Base-by-base conservation (phyloP, 2,888 invertebrate genomes). In the Altica lythri region DNA sequence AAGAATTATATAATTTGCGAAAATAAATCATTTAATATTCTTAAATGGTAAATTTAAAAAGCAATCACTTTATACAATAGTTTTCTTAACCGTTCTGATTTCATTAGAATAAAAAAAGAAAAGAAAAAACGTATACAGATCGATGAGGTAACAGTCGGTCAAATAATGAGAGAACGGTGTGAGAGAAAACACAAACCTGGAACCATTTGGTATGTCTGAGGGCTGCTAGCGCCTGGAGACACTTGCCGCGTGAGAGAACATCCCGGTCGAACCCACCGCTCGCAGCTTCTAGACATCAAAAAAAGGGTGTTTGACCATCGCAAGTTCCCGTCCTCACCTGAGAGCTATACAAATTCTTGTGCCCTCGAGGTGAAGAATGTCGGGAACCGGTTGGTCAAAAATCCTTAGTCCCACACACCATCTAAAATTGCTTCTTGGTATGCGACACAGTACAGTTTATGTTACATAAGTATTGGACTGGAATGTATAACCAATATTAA, bases 151-250 rank as follows among this genome's bases (percentile, higher is more conserved):
- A n/a, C n/a, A n/a, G n/a, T n/a, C 42, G 32, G 34, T 45, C 17
- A 37, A n/a, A 37, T 16, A 37, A 37, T 18, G 57, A 60, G 60
- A 63, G 66, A 68, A 68, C 69, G 73, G 71, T 72, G 73, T 74
- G 74, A 73, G 72, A 73, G 77, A 78, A 73, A 57, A 80, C 80
- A 81, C 80, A 86, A 84, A 95, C 95, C 94, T 98, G 97, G 90
- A 98, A 99, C 97, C 98, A 99, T 87, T 99, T 99, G 85, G 97
- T 95, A 89, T 96, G 97, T 85, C 99, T 93, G 82, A 99, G 90
- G 83, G 95, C 94, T 84, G 98, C 97, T 84, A 99, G 90, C 84
- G 98, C 97, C 87, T 95, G 91, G 85, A 99, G 91, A 89, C 98
- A 98, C 85, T 95, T 95, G 85, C 94, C 92, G 85, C 94, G 93